Evolutionary conservation across 2,113 vertebrate species (phyloP).

Genomic region (Danio rerio): DNA sequence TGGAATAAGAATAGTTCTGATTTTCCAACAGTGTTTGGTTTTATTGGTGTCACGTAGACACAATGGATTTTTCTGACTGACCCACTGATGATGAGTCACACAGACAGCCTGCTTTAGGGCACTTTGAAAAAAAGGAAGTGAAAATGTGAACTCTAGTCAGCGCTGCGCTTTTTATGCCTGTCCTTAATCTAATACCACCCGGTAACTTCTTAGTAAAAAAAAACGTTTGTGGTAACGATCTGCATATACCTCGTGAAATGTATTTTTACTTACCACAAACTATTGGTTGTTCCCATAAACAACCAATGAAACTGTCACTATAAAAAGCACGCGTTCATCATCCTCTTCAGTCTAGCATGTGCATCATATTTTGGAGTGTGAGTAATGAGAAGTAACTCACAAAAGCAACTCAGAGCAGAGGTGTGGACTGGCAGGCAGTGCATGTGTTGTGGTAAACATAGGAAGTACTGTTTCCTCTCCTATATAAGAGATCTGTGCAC

Average conservation of each 20-base stretch:
- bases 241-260: too few relatives aligned
- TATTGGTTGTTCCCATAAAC: too few relatives aligned
- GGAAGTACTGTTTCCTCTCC: background rate
- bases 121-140: background rate
- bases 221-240: too few relatives aligned
- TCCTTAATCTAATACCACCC: constrained; percentile 16
- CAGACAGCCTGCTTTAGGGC: background rate
- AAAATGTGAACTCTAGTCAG: constrained; percentile 2
- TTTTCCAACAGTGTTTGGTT: background rate
- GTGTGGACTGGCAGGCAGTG: background rate
- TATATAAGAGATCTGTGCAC: background rate
- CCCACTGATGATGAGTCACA: background rate
- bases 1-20: background rate
- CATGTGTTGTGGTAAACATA: background rate
- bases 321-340: too few relatives aligned
- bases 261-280: too few relatives aligned
- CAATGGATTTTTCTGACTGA: background rate
- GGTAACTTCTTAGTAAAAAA: background rate
- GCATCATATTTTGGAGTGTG: background rate
- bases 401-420: background rate
- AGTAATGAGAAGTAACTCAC: background rate
- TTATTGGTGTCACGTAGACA: background rate
- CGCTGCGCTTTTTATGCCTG: constrained; percentile 8
- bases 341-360: too few relatives aligned
- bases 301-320: too few relatives aligned